Evolutionary conservation across 1,140 invertebrate genomes (phyloP), one percentile per base, ranked within the genome.

Genomic region (Euwallacea similis): DNA sequence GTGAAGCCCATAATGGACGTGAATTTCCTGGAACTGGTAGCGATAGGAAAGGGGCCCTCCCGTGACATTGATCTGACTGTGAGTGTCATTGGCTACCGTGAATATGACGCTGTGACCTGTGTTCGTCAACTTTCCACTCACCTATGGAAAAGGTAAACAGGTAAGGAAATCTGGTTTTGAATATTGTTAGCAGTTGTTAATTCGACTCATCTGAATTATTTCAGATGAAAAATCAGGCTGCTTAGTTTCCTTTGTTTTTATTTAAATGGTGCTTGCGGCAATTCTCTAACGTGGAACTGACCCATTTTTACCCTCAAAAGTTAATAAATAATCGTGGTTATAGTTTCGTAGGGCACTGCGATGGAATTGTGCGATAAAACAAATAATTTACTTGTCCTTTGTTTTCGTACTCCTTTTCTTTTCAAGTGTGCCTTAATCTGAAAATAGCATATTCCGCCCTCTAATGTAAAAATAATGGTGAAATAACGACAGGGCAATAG

Each of bases 31-130:
- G 83, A 97, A 93, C 84, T 95, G 92, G 84, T 98, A 99, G 74
- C 92, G 93, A 84, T 98, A 99, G 60, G 95, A 95, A 16, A 98
- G 86, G 4, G 96, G 96, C 2, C 96, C 96, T 0, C 94, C 94
- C 0, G 92, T 94, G 65, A 98, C 92, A 83, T 97, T 98, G 73
- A 97, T 91, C 74, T 90, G 89, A 80, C 90, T 90, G 70, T 89
- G 86, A 0, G 88, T 90, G 75, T 92, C 90, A 77, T 94, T 93
- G 78, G 96, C 93, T 42, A 95, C 90, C 0, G 91, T 91, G 82
- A 98, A 94, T 73, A 97, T 91, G 56, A 98, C 92, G 66, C 95
- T 93, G 81, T 98, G 95, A 0, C 96, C 96, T 0, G 94, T 97
- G 82, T 98, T 98, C 73, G 88, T 89, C 50, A 98, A 89, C 16